Evolutionary conservation across 2,797 vertebrate genomes (phyloP).

Genomic region (Neosilurus mollespiculum): DNA sequence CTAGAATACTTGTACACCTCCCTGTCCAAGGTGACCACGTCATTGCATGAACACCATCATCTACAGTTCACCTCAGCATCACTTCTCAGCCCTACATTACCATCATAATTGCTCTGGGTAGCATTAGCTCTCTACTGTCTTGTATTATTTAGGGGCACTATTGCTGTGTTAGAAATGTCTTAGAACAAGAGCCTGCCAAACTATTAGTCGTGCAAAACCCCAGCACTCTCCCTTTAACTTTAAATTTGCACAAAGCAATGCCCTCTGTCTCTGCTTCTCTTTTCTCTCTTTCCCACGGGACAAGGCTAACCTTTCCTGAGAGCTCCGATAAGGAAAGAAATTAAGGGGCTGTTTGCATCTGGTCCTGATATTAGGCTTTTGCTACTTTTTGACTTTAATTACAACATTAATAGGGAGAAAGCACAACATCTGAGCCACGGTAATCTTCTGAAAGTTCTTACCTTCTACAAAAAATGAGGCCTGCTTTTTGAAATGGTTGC

Average conservation of each 20-base stretch:
- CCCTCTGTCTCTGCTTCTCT: constrained; percentile 3
- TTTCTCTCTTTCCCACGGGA: constrained; percentile 7
- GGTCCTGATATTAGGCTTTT: constrained; percentile 31
- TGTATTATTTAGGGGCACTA: constrained; percentile 74
- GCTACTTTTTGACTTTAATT: constrained; percentile 63
- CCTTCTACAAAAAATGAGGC: constrained; percentile 44
- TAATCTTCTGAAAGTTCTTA: constrained; percentile 56
- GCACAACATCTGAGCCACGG: constrained; percentile 50
- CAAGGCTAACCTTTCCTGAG: constrained; percentile 53
- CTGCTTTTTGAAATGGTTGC: constrained; percentile 37
- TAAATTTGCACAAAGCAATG: constrained; percentile 61
- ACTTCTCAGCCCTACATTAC: constrained; percentile 58
- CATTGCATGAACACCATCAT: constrained; percentile 17
- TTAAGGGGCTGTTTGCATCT: constrained; percentile 45
- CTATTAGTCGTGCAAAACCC: background rate
- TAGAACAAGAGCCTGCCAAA: constrained; percentile 34
- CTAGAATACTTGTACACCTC: background rate
- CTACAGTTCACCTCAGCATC: constrained; percentile 50
- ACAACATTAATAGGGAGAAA: constrained; percentile 56
- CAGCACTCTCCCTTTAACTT: constrained; percentile 46
- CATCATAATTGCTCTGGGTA: constrained; percentile 31
- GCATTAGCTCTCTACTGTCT: constrained; percentile 19
- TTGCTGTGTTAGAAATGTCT: constrained; percentile 51
- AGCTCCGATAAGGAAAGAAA: constrained; percentile 53
- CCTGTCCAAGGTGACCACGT: background rate